Evolutionary conservation across 2,888 invertebrate species (phyloP).

Genomic region (Lordiphosa fenestrarum): DNA sequence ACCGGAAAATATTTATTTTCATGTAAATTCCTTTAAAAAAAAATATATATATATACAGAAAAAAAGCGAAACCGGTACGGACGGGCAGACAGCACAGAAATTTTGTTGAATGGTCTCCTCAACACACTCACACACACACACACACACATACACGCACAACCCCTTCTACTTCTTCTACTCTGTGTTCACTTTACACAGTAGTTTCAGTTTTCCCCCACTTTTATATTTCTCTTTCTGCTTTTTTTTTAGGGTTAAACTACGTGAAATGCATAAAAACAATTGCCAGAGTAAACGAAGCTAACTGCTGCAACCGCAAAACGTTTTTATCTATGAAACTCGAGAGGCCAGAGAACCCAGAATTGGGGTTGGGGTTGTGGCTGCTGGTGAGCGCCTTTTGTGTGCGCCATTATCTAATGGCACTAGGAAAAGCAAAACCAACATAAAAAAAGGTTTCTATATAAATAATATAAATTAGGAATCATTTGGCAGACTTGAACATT

Average conservation of each 20-base stretch:
- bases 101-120: too few species aligned
- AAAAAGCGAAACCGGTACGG: conserved; percentile 42
- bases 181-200: conserved; percentile 29
- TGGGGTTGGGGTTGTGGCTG: conserved; percentile 7
- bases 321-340: conserved; percentile 62
- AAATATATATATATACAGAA: conserved; percentile 26
- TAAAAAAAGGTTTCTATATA: not conserved
- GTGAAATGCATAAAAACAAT: conserved; percentile 73
- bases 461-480: too few species aligned
- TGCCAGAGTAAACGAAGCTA: conserved; percentile 39
- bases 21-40: conserved; percentile 70
- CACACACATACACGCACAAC: conserved; percentile 18
- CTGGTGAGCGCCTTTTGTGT: conserved; percentile 1
- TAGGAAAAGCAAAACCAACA: conserved; percentile 17
- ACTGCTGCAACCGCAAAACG: conserved; percentile 16
- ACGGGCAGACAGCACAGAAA: conserved; percentile 14
- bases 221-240: conserved; percentile 13
- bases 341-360: conserved; percentile 19
- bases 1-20: conserved; percentile 79
- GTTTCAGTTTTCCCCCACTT: conserved; percentile 28
- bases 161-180: conserved; percentile 2
- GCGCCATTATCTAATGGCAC: conserved; percentile 3
- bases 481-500: too few species aligned
- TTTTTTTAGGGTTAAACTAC: conserved; percentile 56
- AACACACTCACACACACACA: not conserved